These are phyloP conservation scores for Paralinhomoeus sp. DNA, from an alignment of 2,888 invertebrate species.

Conservation along the genomic window DNA sequence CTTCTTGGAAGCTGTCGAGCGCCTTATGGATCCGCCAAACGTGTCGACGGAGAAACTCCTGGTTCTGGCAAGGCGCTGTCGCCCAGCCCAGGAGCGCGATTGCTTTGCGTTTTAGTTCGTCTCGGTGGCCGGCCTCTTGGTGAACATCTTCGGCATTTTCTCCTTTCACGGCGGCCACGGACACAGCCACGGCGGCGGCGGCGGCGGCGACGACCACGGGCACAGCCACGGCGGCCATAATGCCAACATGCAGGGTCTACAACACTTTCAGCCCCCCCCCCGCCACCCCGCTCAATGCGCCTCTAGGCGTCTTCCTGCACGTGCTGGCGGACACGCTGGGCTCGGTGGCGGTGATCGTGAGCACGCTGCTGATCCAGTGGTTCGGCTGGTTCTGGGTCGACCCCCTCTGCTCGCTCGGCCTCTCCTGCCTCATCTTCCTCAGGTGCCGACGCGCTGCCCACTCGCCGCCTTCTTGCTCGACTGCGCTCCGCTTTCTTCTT, in stretches of 20 bases:
- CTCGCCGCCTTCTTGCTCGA: too few species aligned
- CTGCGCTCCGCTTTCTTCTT: too few species aligned
- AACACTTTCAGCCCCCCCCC: too few species aligned
- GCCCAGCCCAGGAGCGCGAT: too few species aligned
- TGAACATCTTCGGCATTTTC: constrained; percentile 36
- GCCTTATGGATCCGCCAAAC: constrained; percentile 35
- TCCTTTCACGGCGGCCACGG: constrained; percentile 27
- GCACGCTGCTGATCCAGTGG: constrained; percentile 33
- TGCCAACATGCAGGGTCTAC: constrained; percentile 35
- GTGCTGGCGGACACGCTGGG: constrained; percentile 38
- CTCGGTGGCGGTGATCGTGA: constrained; percentile 37
- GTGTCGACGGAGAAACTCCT: constrained; percentile 34
- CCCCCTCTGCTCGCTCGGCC: constrained; percentile 38
- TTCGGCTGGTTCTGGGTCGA: constrained; percentile 37
- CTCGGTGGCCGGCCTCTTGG: constrained; percentile 34
- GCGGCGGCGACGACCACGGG: constrained; percentile 10
- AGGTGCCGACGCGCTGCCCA: constrained; percentile 13
- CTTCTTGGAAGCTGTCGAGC: constrained; percentile 32
- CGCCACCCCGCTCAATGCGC: too few species aligned
- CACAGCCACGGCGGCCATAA: constrained; percentile 24
- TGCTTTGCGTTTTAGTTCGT: constrained; percentile 28
- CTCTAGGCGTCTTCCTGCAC: constrained; percentile 36
- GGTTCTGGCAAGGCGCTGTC: constrained; percentile 26
- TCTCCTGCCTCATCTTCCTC: constrained; percentile 33
- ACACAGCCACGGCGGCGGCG: constrained; percentile 12